phyloP scores from a whole-genome alignment of 2,888 invertebrate genomes.

The Oligia latruncula region DNA sequence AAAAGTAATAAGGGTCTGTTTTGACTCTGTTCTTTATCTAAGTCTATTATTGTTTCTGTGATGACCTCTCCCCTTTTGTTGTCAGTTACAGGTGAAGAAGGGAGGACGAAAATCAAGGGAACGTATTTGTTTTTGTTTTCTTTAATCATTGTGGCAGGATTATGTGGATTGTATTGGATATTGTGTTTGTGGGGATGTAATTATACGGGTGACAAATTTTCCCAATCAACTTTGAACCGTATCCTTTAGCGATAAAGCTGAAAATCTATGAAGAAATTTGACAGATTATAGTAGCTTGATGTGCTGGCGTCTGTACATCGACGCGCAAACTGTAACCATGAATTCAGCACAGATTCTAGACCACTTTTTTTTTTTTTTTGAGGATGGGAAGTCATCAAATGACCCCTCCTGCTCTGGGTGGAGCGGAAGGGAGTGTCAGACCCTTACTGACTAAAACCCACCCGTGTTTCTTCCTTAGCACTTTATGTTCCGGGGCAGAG shows the following conservation, averaged over 20 bases:
- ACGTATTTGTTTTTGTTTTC: slow-evolving; percentile 46
- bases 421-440: too few relatives aligned
- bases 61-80: slow-evolving; percentile 66
- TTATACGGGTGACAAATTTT: not conserved
- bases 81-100: slow-evolving; percentile 59
- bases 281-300: too few relatives aligned
- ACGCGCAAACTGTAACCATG: not conserved
- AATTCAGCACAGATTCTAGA: not conserved
- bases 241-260: too few relatives aligned
- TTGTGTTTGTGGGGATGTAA: not conserved
- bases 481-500: too few relatives aligned
- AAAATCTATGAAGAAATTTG: too few relatives aligned
- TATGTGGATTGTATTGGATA: slow-evolving; percentile 20
- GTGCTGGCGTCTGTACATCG: not conserved
- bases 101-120: slow-evolving; percentile 38
- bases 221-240: too few relatives aligned
- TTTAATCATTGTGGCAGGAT: slow-evolving; percentile 45
- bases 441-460: too few relatives aligned
- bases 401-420: too few relatives aligned
- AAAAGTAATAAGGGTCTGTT: slow-evolving; percentile 63
- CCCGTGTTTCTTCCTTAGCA: too few relatives aligned
- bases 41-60: slow-evolving; percentile 66
- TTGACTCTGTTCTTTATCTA: slow-evolving; percentile 62
- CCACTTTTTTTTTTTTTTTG: too few relatives aligned
- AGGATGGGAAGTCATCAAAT: too few relatives aligned